A percentile compares a stretch with the other conserved stretches of the same genome.
phyloP scores from a whole-genome alignment of 2,113 vertebrate genomes.

The Dipodomys merriami region DNA sequence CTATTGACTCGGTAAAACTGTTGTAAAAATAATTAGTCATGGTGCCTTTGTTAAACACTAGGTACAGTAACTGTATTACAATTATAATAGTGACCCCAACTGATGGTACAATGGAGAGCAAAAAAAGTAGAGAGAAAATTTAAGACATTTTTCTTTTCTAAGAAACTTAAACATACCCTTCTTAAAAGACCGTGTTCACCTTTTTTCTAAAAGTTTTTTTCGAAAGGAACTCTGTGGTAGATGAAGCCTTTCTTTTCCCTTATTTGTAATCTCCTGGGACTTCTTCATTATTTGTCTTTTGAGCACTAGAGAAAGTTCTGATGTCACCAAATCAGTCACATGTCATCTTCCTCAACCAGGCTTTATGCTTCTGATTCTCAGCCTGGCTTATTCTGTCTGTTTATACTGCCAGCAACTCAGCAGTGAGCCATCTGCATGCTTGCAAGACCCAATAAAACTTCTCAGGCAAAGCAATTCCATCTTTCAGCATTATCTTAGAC shows the following conservation, averaged over 20 bases:
- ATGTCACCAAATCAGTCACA: neutral
- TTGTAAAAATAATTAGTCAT: constrained; percentile 66
- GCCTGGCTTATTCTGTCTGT: neutral
- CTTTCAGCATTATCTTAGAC: neutral
- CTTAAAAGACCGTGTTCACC: neutral
- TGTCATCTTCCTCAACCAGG: neutral
- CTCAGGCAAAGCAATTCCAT: constrained; percentile 37
- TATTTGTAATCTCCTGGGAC: neutral
- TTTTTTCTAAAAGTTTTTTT: neutral
- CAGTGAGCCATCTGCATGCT: neutral
- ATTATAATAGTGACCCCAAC: constrained; percentile 48
- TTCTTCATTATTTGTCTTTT: neutral
- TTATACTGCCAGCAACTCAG: neutral
- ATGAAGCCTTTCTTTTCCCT: neutral
- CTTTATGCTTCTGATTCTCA: neutral
- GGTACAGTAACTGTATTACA: constrained; percentile 52
- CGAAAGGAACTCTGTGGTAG: neutral
- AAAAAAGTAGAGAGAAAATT: constrained; percentile 36
- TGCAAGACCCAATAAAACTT: neutral
- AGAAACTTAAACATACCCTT: constrained; percentile 35
- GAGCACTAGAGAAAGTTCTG: neutral
- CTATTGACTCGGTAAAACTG: constrained; percentile 59
- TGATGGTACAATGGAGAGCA: constrained; percentile 36
- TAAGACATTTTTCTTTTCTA: constrained; percentile 23
- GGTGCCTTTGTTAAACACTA: constrained; percentile 58